Evolutionary conservation across 1,140 invertebrate species (phyloP).

Genomic region (Dysdera silvatica): DNA sequence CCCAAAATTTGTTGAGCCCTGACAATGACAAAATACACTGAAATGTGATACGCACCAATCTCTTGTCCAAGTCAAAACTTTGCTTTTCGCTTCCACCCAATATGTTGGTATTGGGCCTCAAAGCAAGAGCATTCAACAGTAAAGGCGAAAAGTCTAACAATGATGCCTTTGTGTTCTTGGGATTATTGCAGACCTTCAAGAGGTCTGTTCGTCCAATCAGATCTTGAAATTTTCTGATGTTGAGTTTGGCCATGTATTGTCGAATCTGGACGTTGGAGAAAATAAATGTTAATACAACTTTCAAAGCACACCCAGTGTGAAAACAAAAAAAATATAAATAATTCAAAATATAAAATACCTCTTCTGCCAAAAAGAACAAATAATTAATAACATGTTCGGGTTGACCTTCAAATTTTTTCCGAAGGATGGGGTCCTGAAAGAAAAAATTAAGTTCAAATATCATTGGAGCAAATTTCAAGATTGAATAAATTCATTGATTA

Average conservation of each 20-base stretch:
- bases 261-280: constrained; percentile 58
- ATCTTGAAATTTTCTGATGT: constrained; percentile 82
- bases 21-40: neutral
- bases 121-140: constrained; percentile 76
- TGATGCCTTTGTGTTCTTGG: constrained; percentile 69
- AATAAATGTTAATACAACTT: neutral
- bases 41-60: constrained; percentile 50
- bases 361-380: constrained; percentile 94
- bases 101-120: constrained; percentile 74
- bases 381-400: constrained; percentile 97
- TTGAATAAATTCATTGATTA: no score
- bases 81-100: constrained; percentile 72
- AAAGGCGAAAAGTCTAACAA: constrained; percentile 75
- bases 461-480: no score
- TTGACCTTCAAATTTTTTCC: constrained; percentile 94
- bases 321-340: neutral
- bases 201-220: constrained; percentile 91
- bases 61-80: constrained; percentile 85
- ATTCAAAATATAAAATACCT: constrained; percentile 44
- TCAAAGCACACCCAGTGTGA: neutral
- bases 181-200: constrained; percentile 48
- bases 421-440: constrained; percentile 67
- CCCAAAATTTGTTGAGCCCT: neutral
- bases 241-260: constrained; percentile 78
- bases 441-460: neutral